Percentiles rank a stretch among this genome's conserved stretches.
These are phyloP conservation scores for Nymphalis io DNA, from an alignment of 1,140 invertebrate species.

Conservation along the genomic window DNA sequence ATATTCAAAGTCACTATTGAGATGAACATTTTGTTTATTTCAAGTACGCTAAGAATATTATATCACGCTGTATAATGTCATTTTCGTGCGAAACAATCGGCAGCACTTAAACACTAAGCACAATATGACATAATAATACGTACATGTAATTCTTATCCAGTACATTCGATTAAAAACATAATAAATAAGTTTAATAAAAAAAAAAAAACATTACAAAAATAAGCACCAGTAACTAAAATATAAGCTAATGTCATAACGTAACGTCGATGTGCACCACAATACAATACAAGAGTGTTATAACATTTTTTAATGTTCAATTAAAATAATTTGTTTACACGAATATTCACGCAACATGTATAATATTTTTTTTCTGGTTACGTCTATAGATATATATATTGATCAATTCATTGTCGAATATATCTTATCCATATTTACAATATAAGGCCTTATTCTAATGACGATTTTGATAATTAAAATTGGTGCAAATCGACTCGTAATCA, in stretches of 20 bases:
- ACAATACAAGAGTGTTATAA: background rate
- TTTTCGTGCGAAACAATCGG: constrained; percentile 7
- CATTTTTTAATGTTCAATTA: background rate
- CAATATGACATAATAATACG: constrained; percentile 7
- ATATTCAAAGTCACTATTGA: background rate
- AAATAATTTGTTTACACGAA: too few species aligned
- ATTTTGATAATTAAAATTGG: constrained; percentile 4
- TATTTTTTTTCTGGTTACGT: background rate
- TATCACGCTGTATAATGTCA: constrained; percentile 10
- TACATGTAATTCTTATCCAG: constrained; percentile 8
- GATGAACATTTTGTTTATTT: background rate
- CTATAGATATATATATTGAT: background rate
- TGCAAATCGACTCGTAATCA: constrained; percentile 35
- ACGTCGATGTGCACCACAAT: constrained; percentile 29
- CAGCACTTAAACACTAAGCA: constrained; percentile 18
- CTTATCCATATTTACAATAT: background rate
- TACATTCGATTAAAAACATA: constrained; percentile 22
- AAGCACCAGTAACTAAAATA: constrained; percentile 31
- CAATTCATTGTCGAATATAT: background rate
- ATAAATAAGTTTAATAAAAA: constrained; percentile 26
- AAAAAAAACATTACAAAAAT: constrained; percentile 18
- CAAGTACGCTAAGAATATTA: background rate
- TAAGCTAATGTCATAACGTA: constrained; percentile 1
- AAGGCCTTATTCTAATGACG: background rate
- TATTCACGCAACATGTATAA: background rate